Base-by-base conservation (phyloP, 2,113 vertebrate genomes). In the Platichthys flesus region DNA sequence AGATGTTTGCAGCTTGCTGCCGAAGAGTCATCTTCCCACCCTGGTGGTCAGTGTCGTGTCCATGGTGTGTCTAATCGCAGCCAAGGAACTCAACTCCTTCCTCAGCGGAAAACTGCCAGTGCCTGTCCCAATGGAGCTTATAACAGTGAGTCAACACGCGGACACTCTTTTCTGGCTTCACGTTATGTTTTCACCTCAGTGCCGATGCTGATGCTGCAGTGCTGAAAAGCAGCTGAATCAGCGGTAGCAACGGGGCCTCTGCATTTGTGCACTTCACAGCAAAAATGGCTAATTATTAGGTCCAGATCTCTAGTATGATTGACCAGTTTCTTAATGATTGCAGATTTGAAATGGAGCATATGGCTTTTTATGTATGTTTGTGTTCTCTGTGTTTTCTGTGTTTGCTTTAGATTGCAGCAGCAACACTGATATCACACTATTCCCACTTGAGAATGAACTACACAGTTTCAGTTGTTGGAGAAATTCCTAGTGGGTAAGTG, bases 111-210 rank as follows among this genome's bases (percentile, higher is more conserved):
- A 93, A 74, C 89, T 99, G 60, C 95, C 95, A 16, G 86, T 98
- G 67, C 97, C 97, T 0, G 90, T 99, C 63, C 98, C 98, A 2
- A 95, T 96, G 24, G 98, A 99, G 70, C 96, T 99, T 35, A 92
- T 98, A 81, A 96, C 92, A 89, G 98, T 99, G 89, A 57, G 88
- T 88, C 77, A 18, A 87, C 63, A 71, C 8, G 37, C 54, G 62
- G 74, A 83, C 69, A 76, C 69, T 74, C 72, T 85, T 85, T 81
- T 79, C 66, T 68, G 60, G 49, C n/a, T 35, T 75, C 61, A 16
- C 13, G 57, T 66, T 18, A 45, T 51, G 26, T 77, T 66, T 57
- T 79, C 58, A 77, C 73, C 47, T 58, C 65, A 71, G 57, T 59
- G 63, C 54, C 59, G 59, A 20, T 61, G 88, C 80, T 89, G 86